Evolutionary conservation across 1,140 invertebrate species (phyloP).

Genomic region (Parasteatoda tepidariorum): DNA sequence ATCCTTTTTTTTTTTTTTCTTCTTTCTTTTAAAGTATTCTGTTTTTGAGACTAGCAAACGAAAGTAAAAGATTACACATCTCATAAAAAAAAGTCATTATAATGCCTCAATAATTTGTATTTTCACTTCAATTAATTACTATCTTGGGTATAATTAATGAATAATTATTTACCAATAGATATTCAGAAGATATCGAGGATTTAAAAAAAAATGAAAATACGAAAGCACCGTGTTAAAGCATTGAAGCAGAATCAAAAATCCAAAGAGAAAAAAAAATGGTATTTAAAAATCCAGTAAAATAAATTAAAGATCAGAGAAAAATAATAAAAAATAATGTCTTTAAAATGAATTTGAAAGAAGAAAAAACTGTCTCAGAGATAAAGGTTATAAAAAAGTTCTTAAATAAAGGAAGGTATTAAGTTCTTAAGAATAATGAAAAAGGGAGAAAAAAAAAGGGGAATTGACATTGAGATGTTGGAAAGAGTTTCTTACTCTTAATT

Average conservation of each 20-base stretch:
- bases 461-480: not conserved
- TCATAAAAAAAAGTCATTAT: too few relatives aligned
- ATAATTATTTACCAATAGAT: slow-evolving; percentile 45
- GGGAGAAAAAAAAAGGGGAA: slow-evolving; percentile 8
- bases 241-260: slow-evolving; percentile 47
- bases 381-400: not conserved
- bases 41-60: too few relatives aligned
- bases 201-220: slow-evolving; percentile 22
- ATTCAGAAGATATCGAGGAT: slow-evolving; percentile 36
- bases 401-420: slow-evolving; percentile 23
- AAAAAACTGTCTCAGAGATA: not conserved
- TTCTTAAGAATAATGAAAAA: slow-evolving; percentile 23
- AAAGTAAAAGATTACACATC: too few relatives aligned
- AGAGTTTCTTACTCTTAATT: slow-evolving; percentile 42
- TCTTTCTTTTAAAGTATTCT: too few relatives aligned
- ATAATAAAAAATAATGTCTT: not conserved
- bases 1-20: too few relatives aligned
- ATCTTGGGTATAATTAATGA: slow-evolving; percentile 45
- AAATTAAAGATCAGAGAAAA: not conserved
- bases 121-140: slow-evolving; percentile 57
- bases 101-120: too few relatives aligned
- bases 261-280: too few relatives aligned
- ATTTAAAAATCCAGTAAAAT: slow-evolving; percentile 20
- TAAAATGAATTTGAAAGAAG: not conserved
- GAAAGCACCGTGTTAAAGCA: slow-evolving; percentile 38